Evolutionary conservation across 2,888 invertebrate genomes (phyloP), one percentile per base, ranked within the genome.

Genomic region (Schrankia costaestrigalis): DNA sequence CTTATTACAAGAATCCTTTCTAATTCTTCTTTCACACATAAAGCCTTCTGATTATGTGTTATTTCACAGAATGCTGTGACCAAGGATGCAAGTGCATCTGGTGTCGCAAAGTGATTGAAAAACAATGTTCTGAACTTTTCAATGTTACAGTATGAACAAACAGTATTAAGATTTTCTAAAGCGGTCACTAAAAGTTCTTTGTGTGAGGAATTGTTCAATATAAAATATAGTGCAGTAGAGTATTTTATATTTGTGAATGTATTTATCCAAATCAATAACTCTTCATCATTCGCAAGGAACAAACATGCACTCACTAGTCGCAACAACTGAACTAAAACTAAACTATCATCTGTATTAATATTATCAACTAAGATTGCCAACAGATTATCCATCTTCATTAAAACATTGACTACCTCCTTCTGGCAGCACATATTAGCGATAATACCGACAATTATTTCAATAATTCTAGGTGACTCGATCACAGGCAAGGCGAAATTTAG

Each of bases 381-480:
- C 14, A 93, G 82, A 14, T 89, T 83, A 8, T 91, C 81, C 54
- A 90, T 89, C 11, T 83, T 75, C 14, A 92, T 84, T 8, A 93
- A 77, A 12, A 81, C 78, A 31, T 85, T 75, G 10, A 93, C 89
- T 2, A 91, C 90, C 41, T 90, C 88, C 36, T 89, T 84, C 39
- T 92, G 90, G 56, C 93, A 93, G 43, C 93, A 93, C 90, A 97
- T 92, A 73, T 97, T 97, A 1, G 93, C 95, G 38, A 96, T 85
- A 33, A 96, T 94, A 3, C 97, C 97, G 9, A 97, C 82, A 19
- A 95, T 82, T 50, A 97, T 94, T 87, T 97, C 97, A 28, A 90
- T 90, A 18, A 94, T 81, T 48, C 95, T 89, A 6, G 90, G 89
- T 21, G 91, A 90, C 28, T 90, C 87, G 0, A 92, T 90, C 8